Conservation (phyloP, 2,113 vertebrate species). For the Hepsetus odoe region DNA sequence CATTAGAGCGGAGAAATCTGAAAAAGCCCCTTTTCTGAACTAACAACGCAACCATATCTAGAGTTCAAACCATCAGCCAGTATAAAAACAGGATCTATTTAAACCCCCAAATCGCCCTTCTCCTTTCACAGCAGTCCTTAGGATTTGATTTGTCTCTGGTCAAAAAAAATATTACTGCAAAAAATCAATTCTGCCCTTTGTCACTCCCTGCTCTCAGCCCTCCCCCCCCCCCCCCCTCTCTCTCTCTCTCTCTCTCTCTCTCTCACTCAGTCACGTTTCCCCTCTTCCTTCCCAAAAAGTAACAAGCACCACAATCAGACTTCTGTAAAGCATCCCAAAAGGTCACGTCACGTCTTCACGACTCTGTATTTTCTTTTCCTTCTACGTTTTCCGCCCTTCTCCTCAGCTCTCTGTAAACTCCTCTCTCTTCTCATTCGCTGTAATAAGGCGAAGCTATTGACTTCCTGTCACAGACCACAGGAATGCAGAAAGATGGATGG, state of each 20-base stretch:
- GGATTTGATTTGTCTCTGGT: neutral
- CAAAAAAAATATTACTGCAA: neutral
- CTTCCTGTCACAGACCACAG: neutral
- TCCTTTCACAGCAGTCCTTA: neutral
- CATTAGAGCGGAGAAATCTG: too few relatives aligned
- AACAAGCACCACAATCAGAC: neutral
- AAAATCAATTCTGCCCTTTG: neutral
- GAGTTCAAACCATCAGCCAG: neutral
- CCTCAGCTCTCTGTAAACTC: neutral
- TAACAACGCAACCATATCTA: neutral
- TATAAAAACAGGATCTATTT: neutral
- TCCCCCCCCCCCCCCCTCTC: neutral
- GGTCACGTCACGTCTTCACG: conserved; percentile 8
- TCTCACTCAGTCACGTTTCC: neutral
- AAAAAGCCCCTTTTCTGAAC: neutral
- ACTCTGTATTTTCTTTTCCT: neutral
- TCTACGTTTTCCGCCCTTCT: neutral
- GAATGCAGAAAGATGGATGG: conserved; percentile 10
- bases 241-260: neutral
- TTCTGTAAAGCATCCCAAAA: neutral
- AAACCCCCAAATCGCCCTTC: neutral
- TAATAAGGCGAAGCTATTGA: conserved; percentile 7
- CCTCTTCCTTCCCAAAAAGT: neutral
- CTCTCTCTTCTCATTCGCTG: too few relatives aligned
- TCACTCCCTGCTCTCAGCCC: neutral